phyloP scores from a whole-genome alignment of 2,113 vertebrate species.

The Myrmecobius fasciatus region DNA sequence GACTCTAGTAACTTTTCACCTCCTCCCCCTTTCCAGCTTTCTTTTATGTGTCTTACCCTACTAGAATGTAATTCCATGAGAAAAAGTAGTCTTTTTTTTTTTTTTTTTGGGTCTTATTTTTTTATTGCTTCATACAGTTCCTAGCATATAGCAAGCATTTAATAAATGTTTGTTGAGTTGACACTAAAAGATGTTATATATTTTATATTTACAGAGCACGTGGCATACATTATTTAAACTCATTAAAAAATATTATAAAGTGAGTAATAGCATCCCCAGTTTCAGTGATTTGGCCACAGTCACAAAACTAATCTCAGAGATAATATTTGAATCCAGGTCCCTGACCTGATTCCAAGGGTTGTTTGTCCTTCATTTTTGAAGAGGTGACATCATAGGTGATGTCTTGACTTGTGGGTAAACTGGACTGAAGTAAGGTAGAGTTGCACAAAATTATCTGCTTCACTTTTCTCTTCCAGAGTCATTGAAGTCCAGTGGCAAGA shows the following conservation, averaged over 20 bases:
- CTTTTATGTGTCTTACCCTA: background rate
- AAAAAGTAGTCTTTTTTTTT: background rate
- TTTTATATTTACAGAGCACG: background rate
- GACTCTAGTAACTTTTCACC: background rate
- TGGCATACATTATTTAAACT: background rate
- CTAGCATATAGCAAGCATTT: background rate
- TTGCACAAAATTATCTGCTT: no score
- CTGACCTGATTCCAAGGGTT: background rate
- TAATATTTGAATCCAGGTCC: no score
- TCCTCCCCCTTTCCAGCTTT: background rate
- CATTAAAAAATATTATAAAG: background rate
- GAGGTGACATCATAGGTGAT: no score
- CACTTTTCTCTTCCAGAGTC: no score
- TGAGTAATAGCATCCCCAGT: background rate
- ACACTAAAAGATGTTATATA: background rate
- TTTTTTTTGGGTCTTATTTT: background rate
- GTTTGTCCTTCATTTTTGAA: no score
- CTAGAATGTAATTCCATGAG: background rate
- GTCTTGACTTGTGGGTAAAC: no score
- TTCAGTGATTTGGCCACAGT: background rate
- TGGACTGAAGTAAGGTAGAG: no score
- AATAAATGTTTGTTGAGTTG: background rate
- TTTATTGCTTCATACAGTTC: background rate
- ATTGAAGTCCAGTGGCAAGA: no score
- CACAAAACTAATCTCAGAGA: no score